Percentiles rank a stretch among this genome's conserved stretches.
These are phyloP conservation scores for Aethes cnicana DNA, from an alignment of 2,888 invertebrate species.

Conservation along the genomic window DNA sequence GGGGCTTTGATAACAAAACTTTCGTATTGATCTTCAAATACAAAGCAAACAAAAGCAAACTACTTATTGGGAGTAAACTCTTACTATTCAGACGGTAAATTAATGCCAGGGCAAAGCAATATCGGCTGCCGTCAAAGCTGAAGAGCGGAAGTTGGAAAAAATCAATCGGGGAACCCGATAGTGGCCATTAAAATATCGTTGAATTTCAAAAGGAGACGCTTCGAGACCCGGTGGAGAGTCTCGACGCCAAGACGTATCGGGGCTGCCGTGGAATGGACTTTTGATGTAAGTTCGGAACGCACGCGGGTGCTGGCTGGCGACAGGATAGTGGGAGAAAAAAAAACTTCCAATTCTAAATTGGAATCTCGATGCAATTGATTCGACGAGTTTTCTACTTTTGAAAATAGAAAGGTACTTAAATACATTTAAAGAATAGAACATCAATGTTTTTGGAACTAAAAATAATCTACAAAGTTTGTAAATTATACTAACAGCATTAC, in stretches of 20 bases:
- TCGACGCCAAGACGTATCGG: conserved; percentile 64
- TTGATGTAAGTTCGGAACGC: conserved; percentile 67
- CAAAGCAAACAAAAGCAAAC: conserved; percentile 37
- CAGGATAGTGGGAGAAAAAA: conserved; percentile 35
- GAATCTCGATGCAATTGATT: conserved; percentile 13
- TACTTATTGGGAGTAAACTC: conserved; percentile 42
- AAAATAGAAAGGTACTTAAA: conserved; percentile 1
- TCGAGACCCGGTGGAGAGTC: conserved; percentile 48
- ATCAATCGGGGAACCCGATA: conserved; percentile 67
- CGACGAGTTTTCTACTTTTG: conserved; percentile 1
- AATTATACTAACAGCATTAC: no score
- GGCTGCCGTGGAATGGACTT: conserved; percentile 67
- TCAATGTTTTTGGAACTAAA: no score
- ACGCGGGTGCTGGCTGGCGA: conserved; percentile 38
- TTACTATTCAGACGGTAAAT: conserved; percentile 58
- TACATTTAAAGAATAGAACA: no score
- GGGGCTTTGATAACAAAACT: no score
- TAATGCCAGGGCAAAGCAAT: conserved; percentile 63
- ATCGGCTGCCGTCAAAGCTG: conserved; percentile 56
- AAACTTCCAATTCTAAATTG: conserved; percentile 21
- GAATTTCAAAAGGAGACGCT: conserved; percentile 73
- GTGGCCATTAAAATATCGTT: conserved; percentile 80
- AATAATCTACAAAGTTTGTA: no score
- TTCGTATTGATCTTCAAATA: conserved; percentile 14
- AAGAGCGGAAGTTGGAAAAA: conserved; percentile 48